Conservation (phyloP, 1,140 invertebrate genomes). For the Drosophila sulfurigaster region DNA sequence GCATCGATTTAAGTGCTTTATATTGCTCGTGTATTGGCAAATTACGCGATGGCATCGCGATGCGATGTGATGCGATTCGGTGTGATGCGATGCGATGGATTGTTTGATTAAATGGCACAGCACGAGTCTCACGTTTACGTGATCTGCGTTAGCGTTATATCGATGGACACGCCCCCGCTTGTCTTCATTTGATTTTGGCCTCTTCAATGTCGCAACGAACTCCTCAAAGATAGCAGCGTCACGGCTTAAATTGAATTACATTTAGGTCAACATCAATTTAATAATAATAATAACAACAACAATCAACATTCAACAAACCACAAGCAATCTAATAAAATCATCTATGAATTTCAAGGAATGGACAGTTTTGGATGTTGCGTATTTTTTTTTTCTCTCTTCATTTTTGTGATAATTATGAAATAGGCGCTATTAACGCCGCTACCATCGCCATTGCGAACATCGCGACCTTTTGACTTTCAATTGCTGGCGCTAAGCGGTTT, state of each 20-base stretch:
- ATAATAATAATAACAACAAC: slow-evolving; percentile 9
- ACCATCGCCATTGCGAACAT: slow-evolving; percentile 24
- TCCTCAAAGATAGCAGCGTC: slow-evolving; percentile 38
- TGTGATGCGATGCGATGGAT: slow-evolving; percentile 5
- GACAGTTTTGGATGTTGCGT: slow-evolving; percentile 36
- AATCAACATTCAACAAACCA: neutral
- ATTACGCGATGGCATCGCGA: neutral
- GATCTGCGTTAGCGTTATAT: slow-evolving; percentile 50
- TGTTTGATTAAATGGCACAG: slow-evolving; percentile 31
- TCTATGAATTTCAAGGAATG: slow-evolving; percentile 29
- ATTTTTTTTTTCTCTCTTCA: slow-evolving; percentile 11
- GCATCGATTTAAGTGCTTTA: slow-evolving; percentile 29
- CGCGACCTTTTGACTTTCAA: slow-evolving; percentile 42
- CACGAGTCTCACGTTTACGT: slow-evolving; percentile 51
- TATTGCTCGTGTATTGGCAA: slow-evolving; percentile 14
- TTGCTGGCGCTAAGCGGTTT: slow-evolving; percentile 48
- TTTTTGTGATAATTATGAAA: slow-evolving; percentile 68
- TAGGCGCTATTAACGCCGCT: slow-evolving; percentile 63
- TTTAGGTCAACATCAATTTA: slow-evolving; percentile 44
- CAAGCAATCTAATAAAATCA: slow-evolving; percentile 56
- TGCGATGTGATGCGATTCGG: neutral
- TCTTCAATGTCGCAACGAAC: slow-evolving; percentile 25
- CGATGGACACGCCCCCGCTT: slow-evolving; percentile 26
- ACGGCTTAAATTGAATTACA: slow-evolving; percentile 39
- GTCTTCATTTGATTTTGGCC: neutral